Evolutionary conservation across 1,140 invertebrate genomes (phyloP).

Genomic region (Acromyrmex heyeri): DNA sequence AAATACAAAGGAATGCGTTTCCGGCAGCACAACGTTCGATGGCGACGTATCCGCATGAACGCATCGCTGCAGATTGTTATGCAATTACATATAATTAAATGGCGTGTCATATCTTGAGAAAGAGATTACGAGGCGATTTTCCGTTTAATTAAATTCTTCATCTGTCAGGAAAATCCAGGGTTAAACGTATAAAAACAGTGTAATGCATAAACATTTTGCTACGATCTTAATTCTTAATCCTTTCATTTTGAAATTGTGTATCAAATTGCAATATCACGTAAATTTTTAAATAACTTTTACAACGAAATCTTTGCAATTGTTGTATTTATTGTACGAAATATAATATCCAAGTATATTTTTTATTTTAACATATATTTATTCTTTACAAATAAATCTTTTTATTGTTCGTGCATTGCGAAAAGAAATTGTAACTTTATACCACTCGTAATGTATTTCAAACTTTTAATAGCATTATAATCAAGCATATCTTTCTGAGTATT

Average conservation of each 20-base stretch:
- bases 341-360: not conserved
- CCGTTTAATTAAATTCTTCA: slow-evolving; percentile 25
- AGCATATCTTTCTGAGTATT: not conserved
- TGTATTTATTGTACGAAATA: not conserved
- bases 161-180: not conserved
- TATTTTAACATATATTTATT: not conserved
- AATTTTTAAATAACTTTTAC: too few relatives aligned
- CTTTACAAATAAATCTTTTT: not conserved
- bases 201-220: not conserved
- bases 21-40: not conserved
- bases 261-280: not conserved
- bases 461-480: not conserved
- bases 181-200: not conserved
- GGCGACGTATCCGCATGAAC: slow-evolving; percentile 10
- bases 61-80: slow-evolving; percentile 38
- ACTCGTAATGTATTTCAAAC: not conserved
- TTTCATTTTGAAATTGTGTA: not conserved
- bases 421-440: not conserved
- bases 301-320: not conserved
- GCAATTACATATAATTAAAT: slow-evolving; percentile 59
- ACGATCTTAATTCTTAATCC: not conserved
- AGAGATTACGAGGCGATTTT: slow-evolving; percentile 35
- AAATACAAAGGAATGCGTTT: slow-evolving; percentile 18
- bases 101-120: slow-evolving; percentile 27
- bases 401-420: not conserved